These are phyloP conservation scores for Indri indri DNA, from an alignment of 2,113 vertebrate genomes.

Conservation along the genomic window DNA sequence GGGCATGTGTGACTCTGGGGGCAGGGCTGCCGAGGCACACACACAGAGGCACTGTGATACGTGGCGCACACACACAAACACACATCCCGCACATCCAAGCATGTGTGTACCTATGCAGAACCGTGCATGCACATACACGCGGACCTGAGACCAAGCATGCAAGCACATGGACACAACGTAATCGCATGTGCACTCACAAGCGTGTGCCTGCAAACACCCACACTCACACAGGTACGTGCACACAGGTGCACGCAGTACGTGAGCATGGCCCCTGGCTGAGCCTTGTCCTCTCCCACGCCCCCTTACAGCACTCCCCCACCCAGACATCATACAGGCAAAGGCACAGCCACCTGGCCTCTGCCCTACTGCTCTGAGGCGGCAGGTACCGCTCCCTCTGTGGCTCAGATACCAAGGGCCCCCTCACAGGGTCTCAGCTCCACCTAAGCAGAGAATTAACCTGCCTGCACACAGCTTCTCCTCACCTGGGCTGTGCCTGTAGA, in stretches of 20 bases:
- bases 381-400: not conserved
- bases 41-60: not conserved
- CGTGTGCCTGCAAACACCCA: no score
- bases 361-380: not conserved
- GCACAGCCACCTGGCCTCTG: not conserved
- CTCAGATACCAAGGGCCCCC: not conserved
- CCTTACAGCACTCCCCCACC: not conserved
- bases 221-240: not conserved
- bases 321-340: not conserved
- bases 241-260: accelerated
- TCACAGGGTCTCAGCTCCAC: not conserved
- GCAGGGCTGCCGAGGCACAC: not conserved
- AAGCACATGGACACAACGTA: not conserved
- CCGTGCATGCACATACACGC: no score
- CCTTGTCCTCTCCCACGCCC: not conserved
- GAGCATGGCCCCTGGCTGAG: not conserved
- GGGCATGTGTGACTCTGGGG: slow-evolving; percentile 15
- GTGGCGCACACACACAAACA: not conserved
- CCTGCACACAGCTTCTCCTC: not conserved
- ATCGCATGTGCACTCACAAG: not conserved
- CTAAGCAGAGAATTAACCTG: not conserved
- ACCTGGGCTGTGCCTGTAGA: not conserved
- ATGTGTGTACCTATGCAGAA: not conserved
- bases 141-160: not conserved
- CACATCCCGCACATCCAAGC: not conserved